Evolutionary conservation across 2,888 invertebrate species (phyloP), one percentile per base, ranked within the genome.

Genomic region (Halictus quadricinctus): DNA sequence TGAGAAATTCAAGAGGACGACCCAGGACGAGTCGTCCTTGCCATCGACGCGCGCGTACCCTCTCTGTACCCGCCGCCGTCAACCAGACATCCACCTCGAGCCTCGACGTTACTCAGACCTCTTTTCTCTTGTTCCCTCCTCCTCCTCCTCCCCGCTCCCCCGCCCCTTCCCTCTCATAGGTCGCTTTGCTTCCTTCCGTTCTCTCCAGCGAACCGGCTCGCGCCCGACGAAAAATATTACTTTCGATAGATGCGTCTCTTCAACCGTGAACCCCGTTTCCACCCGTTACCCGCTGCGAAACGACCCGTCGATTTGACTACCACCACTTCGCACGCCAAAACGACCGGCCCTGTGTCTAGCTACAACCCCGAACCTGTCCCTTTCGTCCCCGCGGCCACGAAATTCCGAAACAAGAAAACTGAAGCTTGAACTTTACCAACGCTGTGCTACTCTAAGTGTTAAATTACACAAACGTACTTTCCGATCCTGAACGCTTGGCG

Each of bases 201-300:
- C 29, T 64, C 64, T 64, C 29, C 64, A 29, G 64, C 64, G 64
- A 64, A 29, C 29, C 66, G 66, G 73, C 60, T 72, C 41, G 78
- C 75, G 41, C 43, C 13, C 89, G 85, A 79, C 81, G 84, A 88
- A 87, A 91, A 92, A 90, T 90, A 90, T 92, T 90, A 86, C 89
- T 88, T 88, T 84, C 79, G 83, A 81, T 83, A 81, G 84, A 76
- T 43, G 74, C 76, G 74, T 50, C 76, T 80, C 75, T 66, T 69
- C 70, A 15, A 85, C 73, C 64, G 81, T 88, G 60, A 85, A 85
- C 78, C 73, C 70, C 58, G 73, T 84, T 88, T 84, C 80, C 84
- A 80, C 81, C 75, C 83, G 86, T 88, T 87, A 84, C 81, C 70
- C 81, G 48, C 80, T 83, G 79, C 83, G 81, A 85, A 88, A 84